Evolutionary conservation across 2,888 invertebrate genomes (phyloP).

Genomic region (Bibio marci): DNA sequence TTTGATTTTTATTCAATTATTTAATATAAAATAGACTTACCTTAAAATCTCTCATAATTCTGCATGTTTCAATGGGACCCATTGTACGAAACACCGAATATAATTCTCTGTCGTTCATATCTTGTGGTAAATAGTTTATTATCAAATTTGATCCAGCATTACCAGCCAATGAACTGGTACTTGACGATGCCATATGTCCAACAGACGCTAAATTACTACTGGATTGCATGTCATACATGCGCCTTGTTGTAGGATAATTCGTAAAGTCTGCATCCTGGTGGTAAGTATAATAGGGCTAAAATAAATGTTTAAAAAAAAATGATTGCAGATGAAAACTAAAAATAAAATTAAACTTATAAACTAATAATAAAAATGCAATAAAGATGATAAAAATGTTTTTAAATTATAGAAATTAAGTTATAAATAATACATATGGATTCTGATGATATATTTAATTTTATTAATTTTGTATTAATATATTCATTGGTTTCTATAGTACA

Average conservation of each 20-base stretch:
- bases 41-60: constrained; percentile 83
- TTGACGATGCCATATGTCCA: constrained; percentile 21
- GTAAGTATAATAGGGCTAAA: too few species aligned
- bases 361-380: constrained; percentile 19
- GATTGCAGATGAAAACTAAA: background rate
- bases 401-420: too few species aligned
- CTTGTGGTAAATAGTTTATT: constrained; percentile 89
- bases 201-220: constrained; percentile 20
- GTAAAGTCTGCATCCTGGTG: constrained; percentile 32
- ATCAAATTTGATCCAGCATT: constrained; percentile 63
- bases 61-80: constrained; percentile 76
- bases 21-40: too few species aligned
- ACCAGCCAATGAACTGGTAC: constrained; percentile 21
- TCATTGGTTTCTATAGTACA: too few species aligned
- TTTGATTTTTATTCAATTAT: too few species aligned
- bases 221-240: constrained; percentile 27
- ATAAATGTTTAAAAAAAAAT: constrained; percentile 7
- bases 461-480: too few species aligned
- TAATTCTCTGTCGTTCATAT: constrained; percentile 79
- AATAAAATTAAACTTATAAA: too few species aligned
- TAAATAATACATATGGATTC: too few species aligned
- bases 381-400: background rate
- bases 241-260: constrained; percentile 27
- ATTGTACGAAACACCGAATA: constrained; percentile 76
- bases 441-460: too few species aligned